A percentile compares a stretch with the other conserved stretches of the same genome.
phyloP scores from a whole-genome alignment of 2,888 invertebrate genomes.

The Baronia brevicornis region DNA sequence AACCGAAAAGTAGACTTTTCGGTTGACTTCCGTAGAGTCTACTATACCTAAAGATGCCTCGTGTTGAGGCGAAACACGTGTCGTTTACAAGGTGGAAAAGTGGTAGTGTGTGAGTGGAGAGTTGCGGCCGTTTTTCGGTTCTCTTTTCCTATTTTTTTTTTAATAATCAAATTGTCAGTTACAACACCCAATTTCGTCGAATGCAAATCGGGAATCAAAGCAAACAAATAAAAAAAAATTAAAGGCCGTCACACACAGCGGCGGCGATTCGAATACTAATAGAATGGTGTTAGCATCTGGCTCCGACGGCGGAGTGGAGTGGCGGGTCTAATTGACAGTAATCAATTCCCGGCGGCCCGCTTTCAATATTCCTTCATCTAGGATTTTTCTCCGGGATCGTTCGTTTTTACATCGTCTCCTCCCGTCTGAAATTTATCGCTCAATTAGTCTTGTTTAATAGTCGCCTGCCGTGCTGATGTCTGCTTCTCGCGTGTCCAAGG shows the following conservation, averaged over 20 bases:
- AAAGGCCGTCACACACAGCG: constrained; percentile 11
- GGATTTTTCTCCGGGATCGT: constrained; percentile 58
- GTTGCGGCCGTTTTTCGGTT: too few relatives aligned
- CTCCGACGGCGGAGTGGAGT: constrained; percentile 49
- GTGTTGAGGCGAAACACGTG: too few relatives aligned
- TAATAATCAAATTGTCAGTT: constrained; percentile 13
- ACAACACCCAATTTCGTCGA: constrained; percentile 7
- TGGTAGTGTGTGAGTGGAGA: too few relatives aligned
- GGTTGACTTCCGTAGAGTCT: too few relatives aligned
- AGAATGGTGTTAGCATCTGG: constrained; percentile 55
- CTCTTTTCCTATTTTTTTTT: too few relatives aligned
- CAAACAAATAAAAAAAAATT: constrained; percentile 8
- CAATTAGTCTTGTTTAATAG: constrained; percentile 78
- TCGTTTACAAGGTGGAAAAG: too few relatives aligned
- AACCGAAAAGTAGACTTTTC: too few relatives aligned
- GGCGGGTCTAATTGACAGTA: constrained; percentile 68
- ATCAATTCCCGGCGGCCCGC: constrained; percentile 68
- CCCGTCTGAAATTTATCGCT: constrained; percentile 75
- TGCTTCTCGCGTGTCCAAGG: constrained; percentile 65
- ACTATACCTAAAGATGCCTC: too few relatives aligned
- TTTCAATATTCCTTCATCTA: constrained; percentile 71
- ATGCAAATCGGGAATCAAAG: constrained; percentile 10
- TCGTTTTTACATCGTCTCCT: constrained; percentile 68
- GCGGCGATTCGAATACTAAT: constrained; percentile 28
- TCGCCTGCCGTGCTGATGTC: constrained; percentile 74